phyloP scores from a whole-genome alignment of 1,140 invertebrate species.

The Drosophila sucinea region DNA sequence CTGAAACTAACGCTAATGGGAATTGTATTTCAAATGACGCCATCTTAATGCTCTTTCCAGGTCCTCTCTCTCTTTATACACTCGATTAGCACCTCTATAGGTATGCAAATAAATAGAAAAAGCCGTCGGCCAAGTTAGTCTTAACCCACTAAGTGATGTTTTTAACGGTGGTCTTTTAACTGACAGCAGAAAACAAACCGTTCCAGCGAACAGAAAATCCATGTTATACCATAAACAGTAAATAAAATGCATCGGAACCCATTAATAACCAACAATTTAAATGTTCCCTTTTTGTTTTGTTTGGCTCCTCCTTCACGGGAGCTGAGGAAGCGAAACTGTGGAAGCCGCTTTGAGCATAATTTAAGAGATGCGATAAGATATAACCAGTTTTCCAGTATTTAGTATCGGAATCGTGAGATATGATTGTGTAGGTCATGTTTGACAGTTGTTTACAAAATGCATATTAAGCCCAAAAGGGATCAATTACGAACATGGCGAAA shows the following conservation, averaged over 20 bases:
- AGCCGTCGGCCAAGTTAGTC: neutral
- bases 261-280: conserved; percentile 73
- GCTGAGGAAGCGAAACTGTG: conserved; percentile 43
- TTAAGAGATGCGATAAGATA: conserved; percentile 49
- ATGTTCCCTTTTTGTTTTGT: conserved; percentile 9
- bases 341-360: conserved; percentile 49
- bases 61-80: neutral
- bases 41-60: neutral
- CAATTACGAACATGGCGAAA: neutral
- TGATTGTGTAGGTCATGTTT: conserved; percentile 41
- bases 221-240: conserved; percentile 64
- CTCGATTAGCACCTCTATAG: neutral
- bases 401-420: conserved; percentile 20
- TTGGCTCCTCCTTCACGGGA: neutral
- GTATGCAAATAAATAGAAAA: neutral
- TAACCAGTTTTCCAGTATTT: conserved; percentile 39
- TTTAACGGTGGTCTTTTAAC: conserved; percentile 64
- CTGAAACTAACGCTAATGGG: conserved; percentile 4
- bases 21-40: conserved; percentile 4
- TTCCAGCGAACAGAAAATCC: conserved; percentile 31
- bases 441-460: conserved; percentile 53
- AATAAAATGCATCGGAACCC: conserved; percentile 63
- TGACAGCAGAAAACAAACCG: conserved; percentile 47
- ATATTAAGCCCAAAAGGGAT: conserved; percentile 5
- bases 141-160: neutral